Evolutionary conservation across 1,140 invertebrate species (phyloP).

Genomic region (Metaphire vulgaris): DNA sequence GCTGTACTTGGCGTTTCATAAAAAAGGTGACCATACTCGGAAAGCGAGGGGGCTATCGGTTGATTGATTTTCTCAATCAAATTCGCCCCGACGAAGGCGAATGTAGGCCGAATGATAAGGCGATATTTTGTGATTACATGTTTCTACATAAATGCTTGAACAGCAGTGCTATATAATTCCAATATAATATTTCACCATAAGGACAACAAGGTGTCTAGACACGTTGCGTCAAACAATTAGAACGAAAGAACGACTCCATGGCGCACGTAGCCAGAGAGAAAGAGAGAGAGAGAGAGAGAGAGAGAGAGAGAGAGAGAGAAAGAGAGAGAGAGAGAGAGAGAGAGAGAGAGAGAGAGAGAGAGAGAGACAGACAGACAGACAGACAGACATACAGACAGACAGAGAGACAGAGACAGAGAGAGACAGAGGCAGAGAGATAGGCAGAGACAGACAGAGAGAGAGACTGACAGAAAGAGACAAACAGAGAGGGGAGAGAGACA

Average conservation of each 20-base stretch:
- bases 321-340: conserved; percentile 30
- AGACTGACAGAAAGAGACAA: background rate
- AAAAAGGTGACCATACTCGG: background rate
- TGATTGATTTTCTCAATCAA: too few species aligned
- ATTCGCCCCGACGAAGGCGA: too few species aligned
- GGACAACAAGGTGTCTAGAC: too few species aligned
- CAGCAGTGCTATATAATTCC: background rate
- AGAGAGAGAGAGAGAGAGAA: conserved; percentile 30
- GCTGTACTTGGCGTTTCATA: too few species aligned
- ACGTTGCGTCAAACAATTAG: too few species aligned
- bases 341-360: conserved; percentile 32
- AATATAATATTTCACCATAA: too few species aligned
- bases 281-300: conserved; percentile 31
- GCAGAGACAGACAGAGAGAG: background rate
- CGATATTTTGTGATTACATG: too few species aligned
- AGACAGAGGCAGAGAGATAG: background rate
- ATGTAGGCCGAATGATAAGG: too few species aligned
- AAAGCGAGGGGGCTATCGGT: background rate
- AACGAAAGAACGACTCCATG: too few species aligned
- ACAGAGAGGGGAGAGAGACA: background rate
- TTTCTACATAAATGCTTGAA: too few species aligned
- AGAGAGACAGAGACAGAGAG: background rate
- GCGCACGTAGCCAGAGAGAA: conserved; percentile 26
- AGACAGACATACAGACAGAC: background rate
- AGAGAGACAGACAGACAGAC: conserved; percentile 16